A percentile compares a stretch with the other conserved stretches of the same genome.
Conservation (phyloP, 2,888 invertebrate genomes). For the Thymelicus acteon region DNA sequence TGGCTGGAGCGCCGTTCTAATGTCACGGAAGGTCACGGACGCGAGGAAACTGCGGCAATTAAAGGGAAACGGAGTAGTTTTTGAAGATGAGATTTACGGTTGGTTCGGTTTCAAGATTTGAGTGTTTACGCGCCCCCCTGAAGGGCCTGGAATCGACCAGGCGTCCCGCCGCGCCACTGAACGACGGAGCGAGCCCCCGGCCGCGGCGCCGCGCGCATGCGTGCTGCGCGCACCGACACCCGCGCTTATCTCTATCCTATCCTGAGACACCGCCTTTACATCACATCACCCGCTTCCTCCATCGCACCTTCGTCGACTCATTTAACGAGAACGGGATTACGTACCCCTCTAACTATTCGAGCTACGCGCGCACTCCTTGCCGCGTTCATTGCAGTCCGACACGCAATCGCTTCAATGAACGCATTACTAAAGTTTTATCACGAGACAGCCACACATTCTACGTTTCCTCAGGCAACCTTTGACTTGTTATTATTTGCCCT, state of each 20-base stretch:
- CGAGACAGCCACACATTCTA: conserved; percentile 44
- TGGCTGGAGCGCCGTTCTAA: conserved; percentile 8
- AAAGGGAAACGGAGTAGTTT: conserved; percentile 39
- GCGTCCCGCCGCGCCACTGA: conserved; percentile 82
- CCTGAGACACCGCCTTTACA: conserved; percentile 47
- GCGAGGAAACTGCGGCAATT: conserved; percentile 10
- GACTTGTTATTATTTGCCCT: conserved; percentile 18
- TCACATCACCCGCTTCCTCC: conserved; percentile 48
- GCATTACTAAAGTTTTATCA: conserved; percentile 61
- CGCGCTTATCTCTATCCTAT: conserved; percentile 37
- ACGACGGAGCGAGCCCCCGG: conserved; percentile 67
- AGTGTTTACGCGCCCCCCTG: conserved; percentile 66
- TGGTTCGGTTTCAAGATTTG: conserved; percentile 56
- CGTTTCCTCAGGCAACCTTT: conserved; percentile 43
- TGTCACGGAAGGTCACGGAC: conserved; percentile 9
- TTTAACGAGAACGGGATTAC: conserved; percentile 43
- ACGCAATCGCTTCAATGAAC: conserved; percentile 53
- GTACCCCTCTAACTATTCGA: conserved; percentile 42
- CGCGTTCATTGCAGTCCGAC: conserved; percentile 36
- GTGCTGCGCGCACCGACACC: conserved; percentile 46
- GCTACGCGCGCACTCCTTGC: conserved; percentile 40
- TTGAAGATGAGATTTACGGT: conserved; percentile 56
- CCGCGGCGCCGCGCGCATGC: conserved; percentile 62
- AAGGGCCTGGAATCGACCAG: conserved; percentile 79
- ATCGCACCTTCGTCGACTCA: conserved; percentile 41